Percentiles rank a stretch among this genome's conserved stretches.
Conservation (phyloP, 2,113 vertebrate species). For the Serranochromis macrocephalus region DNA sequence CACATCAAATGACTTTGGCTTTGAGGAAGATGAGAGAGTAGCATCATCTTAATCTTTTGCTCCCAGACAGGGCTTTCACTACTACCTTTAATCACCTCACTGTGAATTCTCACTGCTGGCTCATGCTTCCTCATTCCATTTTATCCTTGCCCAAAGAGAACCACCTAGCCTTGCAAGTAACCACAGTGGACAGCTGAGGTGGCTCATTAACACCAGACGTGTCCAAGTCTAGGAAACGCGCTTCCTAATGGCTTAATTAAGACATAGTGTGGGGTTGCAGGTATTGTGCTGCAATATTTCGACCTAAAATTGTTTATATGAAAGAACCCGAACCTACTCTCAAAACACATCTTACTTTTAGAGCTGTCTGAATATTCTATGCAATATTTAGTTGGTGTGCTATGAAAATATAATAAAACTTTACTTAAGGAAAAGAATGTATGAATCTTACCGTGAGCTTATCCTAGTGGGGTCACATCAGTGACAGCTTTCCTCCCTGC, state of each 20-base stretch:
- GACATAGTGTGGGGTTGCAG: neutral
- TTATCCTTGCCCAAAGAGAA: slow-evolving; percentile 41
- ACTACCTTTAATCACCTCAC: slow-evolving; percentile 61
- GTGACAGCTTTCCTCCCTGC: slow-evolving; percentile 34
- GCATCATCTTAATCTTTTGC: slow-evolving; percentile 56
- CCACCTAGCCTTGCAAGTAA: slow-evolving; percentile 41
- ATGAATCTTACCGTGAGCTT: neutral
- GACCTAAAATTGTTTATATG: neutral
- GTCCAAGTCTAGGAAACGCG: slow-evolving; percentile 17
- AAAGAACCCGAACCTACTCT: neutral
- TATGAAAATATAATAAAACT: neutral
- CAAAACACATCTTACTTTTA: neutral
- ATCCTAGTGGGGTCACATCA: slow-evolving; percentile 40
- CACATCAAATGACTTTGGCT: slow-evolving; percentile 53
- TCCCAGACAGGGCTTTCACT: slow-evolving; percentile 48
- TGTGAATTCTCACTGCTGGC: slow-evolving; percentile 43
- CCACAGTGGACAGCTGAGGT: slow-evolving; percentile 39
- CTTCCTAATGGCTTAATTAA: slow-evolving; percentile 35
- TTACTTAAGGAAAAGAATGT: neutral
- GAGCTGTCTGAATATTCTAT: neutral
- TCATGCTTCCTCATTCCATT: slow-evolving; percentile 34
- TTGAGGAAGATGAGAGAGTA: slow-evolving; percentile 58
- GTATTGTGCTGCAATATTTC: neutral
- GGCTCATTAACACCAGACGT: slow-evolving; percentile 41
- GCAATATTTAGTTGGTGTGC: neutral